Conservation (phyloP, 2,113 vertebrate genomes). For the Mastomys coucha region DNA sequence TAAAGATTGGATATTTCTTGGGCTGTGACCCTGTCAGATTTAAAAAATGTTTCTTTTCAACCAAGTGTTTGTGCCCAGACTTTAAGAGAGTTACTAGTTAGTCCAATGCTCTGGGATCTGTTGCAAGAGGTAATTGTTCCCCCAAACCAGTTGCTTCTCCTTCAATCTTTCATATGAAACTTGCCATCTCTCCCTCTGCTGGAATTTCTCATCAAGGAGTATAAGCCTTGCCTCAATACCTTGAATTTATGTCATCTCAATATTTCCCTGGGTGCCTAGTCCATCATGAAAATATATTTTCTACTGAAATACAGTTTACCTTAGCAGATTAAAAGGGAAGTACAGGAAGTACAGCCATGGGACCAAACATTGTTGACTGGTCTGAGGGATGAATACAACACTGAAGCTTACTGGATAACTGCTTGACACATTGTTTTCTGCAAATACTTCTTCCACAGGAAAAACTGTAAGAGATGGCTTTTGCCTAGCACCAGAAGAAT, state of each 20-base stretch:
- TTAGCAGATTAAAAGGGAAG: constrained; percentile 18
- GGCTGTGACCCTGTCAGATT: not conserved
- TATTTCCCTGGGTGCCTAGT: constrained; percentile 1
- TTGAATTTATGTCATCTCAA: constrained; percentile 31
- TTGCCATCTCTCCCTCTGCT: not conserved
- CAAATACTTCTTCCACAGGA: not conserved
- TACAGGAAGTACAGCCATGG: not conserved
- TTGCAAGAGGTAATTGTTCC: not conserved
- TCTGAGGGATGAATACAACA: not conserved
- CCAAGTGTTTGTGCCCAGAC: not conserved
- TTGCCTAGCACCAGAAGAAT: too few species aligned
- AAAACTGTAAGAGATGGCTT: too few species aligned
- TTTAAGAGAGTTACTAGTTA: not conserved
- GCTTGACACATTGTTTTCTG: not conserved
- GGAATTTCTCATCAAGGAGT: not conserved
- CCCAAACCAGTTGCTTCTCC: not conserved
- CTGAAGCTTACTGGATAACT: not conserved
- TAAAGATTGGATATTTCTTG: not conserved
- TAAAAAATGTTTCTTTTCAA: not conserved
- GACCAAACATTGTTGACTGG: not conserved
- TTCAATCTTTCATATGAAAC: not conserved
- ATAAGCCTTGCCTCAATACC: not conserved
- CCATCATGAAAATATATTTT: constrained; percentile 33
- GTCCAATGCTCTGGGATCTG: not conserved
- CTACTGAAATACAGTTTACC: constrained; percentile 20